These are phyloP conservation scores for Acestrorhynchus altus DNA, from an alignment of 2,797 vertebrate genomes.

Conservation along the genomic window DNA sequence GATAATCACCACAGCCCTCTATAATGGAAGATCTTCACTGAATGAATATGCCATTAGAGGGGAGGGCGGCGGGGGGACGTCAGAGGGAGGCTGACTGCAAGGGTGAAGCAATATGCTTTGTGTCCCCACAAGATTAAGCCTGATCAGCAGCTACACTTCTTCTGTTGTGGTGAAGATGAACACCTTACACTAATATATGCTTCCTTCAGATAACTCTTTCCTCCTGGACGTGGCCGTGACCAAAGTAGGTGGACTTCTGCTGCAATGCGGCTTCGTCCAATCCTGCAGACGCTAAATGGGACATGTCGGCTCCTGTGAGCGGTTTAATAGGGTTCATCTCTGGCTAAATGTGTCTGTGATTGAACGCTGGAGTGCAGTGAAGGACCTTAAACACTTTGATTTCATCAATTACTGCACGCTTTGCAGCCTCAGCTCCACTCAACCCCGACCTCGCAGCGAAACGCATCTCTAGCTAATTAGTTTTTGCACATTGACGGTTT, in stretches of 20 bases:
- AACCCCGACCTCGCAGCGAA: conserved; percentile 38
- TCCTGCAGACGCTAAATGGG: neutral
- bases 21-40: conserved; percentile 70
- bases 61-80: conserved; percentile 52
- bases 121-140: conserved; percentile 56
- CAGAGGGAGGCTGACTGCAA: conserved; percentile 50
- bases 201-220: neutral
- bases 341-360: neutral
- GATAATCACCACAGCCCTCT: conserved; percentile 69
- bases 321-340: conserved; percentile 11
- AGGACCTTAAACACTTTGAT: conserved; percentile 30
- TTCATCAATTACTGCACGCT: conserved; percentile 23
- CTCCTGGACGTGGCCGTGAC: neutral
- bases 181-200: neutral
- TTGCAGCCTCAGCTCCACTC: conserved; percentile 30
- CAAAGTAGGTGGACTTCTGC: neutral
- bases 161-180: conserved; percentile 15
- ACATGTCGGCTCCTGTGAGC: conserved; percentile 1
- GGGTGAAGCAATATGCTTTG: conserved; percentile 64
- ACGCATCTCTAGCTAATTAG: conserved; percentile 53
- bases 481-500: conserved; percentile 48
- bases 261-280: neutral
- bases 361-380: neutral
- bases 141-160: conserved; percentile 14
- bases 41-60: conserved; percentile 63